Percentiles rank a stretch among this genome's conserved stretches.
Evolutionary conservation across 2,113 vertebrate species (phyloP).

Genomic region (Atrichornis clamosus): DNA sequence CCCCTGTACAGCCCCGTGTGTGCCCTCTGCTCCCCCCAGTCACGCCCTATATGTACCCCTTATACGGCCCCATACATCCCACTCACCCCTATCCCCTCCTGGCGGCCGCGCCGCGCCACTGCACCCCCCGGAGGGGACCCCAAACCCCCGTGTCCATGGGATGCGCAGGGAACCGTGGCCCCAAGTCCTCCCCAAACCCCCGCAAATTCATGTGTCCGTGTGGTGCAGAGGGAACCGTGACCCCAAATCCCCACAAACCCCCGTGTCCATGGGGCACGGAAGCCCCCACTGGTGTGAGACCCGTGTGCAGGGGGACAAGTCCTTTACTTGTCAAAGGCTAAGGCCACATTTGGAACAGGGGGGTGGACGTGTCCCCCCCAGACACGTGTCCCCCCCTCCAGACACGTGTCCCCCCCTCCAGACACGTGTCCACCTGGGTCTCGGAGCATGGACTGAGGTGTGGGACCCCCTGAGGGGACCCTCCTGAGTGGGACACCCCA

Average conservation of each 20-base stretch:
- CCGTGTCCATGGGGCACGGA: rapidly evolving
- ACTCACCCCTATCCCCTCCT: not conserved
- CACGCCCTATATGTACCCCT: not conserved
- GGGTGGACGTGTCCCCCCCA: not conserved
- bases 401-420: not conserved
- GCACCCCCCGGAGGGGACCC: not conserved
- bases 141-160: not conserved
- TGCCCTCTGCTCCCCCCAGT: not conserved
- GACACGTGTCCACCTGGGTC: rapidly evolving
- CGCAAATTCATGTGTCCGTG: not conserved
- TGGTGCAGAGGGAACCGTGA: not conserved
- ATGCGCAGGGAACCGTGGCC: too few species aligned
- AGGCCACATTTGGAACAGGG: not conserved
- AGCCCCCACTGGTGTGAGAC: not conserved
- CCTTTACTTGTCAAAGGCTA: constrained; percentile 25
- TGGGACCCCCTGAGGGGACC: not conserved
- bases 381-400: rapidly evolving
- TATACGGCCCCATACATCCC: not conserved
- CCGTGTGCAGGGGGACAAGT: not conserved
- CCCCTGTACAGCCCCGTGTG: not conserved
- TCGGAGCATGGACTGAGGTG: rapidly evolving
- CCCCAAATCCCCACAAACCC: not conserved
- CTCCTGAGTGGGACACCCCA: not conserved
- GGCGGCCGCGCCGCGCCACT: not conserved
- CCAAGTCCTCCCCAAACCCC: not conserved